phyloP scores from a whole-genome alignment of 2,113 vertebrate species.

The Corvus hawaiiensis region DNA sequence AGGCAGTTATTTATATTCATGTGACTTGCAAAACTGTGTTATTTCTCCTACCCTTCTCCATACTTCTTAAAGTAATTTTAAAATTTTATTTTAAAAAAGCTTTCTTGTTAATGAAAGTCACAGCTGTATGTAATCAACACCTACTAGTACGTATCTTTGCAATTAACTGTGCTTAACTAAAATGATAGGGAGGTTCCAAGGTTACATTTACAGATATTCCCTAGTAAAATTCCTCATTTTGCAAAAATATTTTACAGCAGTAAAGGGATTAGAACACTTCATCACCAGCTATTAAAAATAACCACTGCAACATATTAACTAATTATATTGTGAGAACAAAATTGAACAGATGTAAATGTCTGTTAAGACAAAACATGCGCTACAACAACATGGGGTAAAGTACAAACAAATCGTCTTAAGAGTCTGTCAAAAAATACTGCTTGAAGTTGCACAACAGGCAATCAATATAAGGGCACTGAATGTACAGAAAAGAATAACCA shows the following conservation, averaged over 20 bases:
- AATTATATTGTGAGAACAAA: neutral
- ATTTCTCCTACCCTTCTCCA: neutral
- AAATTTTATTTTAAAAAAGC: neutral
- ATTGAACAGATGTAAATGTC: neutral
- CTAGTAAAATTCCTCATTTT: neutral
- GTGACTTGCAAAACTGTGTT: neutral
- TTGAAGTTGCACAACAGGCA: neutral
- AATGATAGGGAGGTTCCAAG: neutral
- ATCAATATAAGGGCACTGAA: neutral
- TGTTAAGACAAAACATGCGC: neutral
- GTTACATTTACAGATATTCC: neutral
- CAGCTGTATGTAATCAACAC: neutral
- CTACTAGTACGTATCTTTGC: neutral
- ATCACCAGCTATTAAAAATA: neutral
- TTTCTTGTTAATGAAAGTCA: neutral
- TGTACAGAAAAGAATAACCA: neutral
- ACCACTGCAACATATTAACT: neutral
- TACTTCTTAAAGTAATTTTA: neutral
- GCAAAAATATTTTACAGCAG: neutral
- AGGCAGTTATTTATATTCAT: neutral
- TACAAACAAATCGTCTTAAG: neutral
- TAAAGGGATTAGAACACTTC: neutral
- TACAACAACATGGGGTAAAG: neutral
- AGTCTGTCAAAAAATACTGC: neutral
- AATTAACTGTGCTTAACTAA: neutral